phyloP scores from a whole-genome alignment of 2,888 invertebrate genomes.

The Lacanobia wlatinum region DNA sequence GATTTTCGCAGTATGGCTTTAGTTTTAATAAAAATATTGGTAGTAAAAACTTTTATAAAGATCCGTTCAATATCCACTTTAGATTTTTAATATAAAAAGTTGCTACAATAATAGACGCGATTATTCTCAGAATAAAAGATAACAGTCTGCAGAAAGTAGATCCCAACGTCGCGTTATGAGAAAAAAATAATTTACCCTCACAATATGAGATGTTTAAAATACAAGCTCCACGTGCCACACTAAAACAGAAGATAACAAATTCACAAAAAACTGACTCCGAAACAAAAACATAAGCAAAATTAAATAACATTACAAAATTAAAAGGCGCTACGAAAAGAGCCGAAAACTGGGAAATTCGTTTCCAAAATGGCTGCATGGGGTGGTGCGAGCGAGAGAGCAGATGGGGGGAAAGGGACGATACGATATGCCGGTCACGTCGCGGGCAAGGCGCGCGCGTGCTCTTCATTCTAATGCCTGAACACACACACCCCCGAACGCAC shows the following conservation, averaged over 20 bases:
- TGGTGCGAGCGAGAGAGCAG: conserved; percentile 84
- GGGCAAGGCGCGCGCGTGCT: conserved; percentile 89
- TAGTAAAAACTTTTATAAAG: conserved; percentile 25
- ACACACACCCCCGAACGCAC: conserved; percentile 81
- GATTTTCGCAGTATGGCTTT: conserved; percentile 14
- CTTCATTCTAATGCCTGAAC: conserved; percentile 88
- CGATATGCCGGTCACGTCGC: conserved; percentile 90
- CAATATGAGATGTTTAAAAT: conserved; percentile 35
- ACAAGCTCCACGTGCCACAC: conserved; percentile 23
- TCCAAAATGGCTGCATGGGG: conserved; percentile 89
- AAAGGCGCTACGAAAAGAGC: conserved; percentile 85
- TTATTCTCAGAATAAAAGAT: conserved; percentile 13
- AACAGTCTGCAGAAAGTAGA: conserved; percentile 20
- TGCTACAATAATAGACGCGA: conserved; percentile 1
- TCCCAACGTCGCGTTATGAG: neutral
- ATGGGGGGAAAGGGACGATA: conserved; percentile 88
- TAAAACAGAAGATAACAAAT: conserved; percentile 59
- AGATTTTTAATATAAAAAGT: conserved; percentile 27
- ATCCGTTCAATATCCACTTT: conserved; percentile 25
- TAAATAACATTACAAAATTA: conserved; percentile 87
- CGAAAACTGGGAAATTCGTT: conserved; percentile 88
- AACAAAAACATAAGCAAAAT: conserved; percentile 76
- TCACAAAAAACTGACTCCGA: conserved; percentile 65
- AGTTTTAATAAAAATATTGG: conserved; percentile 23
- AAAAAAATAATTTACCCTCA: conserved; percentile 23